Evolutionary conservation across 1,140 invertebrate species (phyloP).

Genomic region (Ips nitidus): DNA sequence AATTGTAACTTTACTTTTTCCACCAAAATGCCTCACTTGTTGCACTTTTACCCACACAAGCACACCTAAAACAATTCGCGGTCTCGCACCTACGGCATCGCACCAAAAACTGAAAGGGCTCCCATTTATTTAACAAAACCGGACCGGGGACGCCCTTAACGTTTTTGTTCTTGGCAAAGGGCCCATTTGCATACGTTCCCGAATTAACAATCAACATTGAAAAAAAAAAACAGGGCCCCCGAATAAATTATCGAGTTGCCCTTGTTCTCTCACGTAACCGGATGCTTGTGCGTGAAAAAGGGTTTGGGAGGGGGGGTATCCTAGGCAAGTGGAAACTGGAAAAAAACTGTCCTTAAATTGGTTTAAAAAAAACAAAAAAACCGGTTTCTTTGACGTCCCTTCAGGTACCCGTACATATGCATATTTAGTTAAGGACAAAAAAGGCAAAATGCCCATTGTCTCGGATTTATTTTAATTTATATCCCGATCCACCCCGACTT

Average conservation of each 20-base stretch:
- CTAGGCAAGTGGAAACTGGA: background rate
- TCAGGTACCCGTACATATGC: background rate
- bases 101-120: background rate
- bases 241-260: conserved; percentile 16
- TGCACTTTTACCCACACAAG: too few species aligned
- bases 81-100: conserved; percentile 14
- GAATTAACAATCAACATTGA: conserved; percentile 8
- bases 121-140: background rate
- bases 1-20: too few species aligned
- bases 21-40: too few species aligned
- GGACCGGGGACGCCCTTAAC: conserved; percentile 24
- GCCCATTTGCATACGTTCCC: conserved; percentile 31
- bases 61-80: too few species aligned
- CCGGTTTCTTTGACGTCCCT: background rate
- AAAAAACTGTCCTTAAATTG: background rate
- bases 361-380: background rate
- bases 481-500: conserved; percentile 33
- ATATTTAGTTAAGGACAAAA: background rate
- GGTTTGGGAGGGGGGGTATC: too few species aligned
- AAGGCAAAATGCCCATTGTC: background rate
- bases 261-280: conserved; percentile 25
- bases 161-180: conserved; percentile 36
- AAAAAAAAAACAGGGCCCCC: conserved; percentile 2
- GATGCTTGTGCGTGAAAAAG: conserved; percentile 8
- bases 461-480: background rate